Evolutionary conservation across 2,888 invertebrate species (phyloP), one percentile per base, ranked within the genome.

Genomic region (Nymphalis c-album): DNA sequence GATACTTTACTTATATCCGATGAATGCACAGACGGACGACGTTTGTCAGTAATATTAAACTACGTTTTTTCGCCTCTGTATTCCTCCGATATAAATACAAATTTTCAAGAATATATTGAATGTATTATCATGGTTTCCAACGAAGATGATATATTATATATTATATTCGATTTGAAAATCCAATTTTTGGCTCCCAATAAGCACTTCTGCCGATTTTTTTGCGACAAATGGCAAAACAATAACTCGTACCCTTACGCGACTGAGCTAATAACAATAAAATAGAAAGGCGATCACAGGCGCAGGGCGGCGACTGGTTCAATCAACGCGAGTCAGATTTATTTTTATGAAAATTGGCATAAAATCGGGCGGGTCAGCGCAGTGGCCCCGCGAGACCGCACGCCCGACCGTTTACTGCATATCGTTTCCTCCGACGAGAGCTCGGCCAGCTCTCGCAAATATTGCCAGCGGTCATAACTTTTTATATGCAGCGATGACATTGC

Each of bases 281-380:
- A 91, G 91, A 90, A 86, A 88, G 87, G 86, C 90, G 88, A 88
- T 88, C 87, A 85, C 86, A 84, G 83, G 80, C 82, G 79, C 82
- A 82, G 86, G 85, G 78, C 75, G 90, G 86, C 83, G 91, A 91
- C 90, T 90, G 91, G 91, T 92, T 92, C 92, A 92, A 92, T 92
- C 92, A 92, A 88, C 88, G 86, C 82, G 83, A 86, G 83, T 85
- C 91, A 87, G 92, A 92, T 92, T 92, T 92, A 92, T 92, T 92
- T 92, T 92, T 92, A 92, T 92, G 92, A 92, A 92, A 91, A 92
- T 92, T 92, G 91, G 92, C 91, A 92, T 92, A 91, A 91, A 92
- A 87, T 86, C 87, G 87, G 83, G 83, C 85, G 92, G 92, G 91
- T 91, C 91, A 90, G 86, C 82, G 80, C 85, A 85, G 83, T 82